Base-by-base conservation (phyloP, 2,888 invertebrate species). In the Tenthredo mesomela region DNA sequence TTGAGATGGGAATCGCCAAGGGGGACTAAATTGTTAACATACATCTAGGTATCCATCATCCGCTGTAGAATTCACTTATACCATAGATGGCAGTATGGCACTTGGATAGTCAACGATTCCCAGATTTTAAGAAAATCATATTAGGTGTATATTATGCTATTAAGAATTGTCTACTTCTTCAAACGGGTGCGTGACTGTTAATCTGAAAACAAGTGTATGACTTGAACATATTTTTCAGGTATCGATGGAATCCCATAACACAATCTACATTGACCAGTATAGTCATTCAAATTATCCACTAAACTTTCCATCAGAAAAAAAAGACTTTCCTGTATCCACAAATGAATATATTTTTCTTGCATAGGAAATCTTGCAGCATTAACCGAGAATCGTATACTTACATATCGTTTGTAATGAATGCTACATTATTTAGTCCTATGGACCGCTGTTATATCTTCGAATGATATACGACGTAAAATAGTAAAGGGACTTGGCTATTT, bases 371-470 rank as follows among this genome's bases (percentile, higher is more conserved):
- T 37, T 25, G 21, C 18, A 40, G 21, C 71, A 10, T 40, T 10
- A 12, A 21, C 37, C 18, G 15, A 4, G 65, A 25, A 25, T 25
- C 67, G 25, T 61, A 67, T 61, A 67, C 33, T 33, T n/a, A 40
- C 71, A 71, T 7, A 71, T 71, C 18, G 40, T 71, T 71, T n/a
- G 21, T 71, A 40, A 71, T 71, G n/a, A 21, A 71, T 71, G 71
- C 12, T 25, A 73, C 43, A 73, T 25, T 21, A 43, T 73, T 43
- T 15, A 12, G n/a, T 43, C 71, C 71, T 43, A n/a, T 1, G 43
- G 43, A 73, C 18, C 21, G 40, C n/a, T 21, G 2, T 43, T 37
- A 70, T 43, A 70, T 73, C 43, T 43, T 3, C 10, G 18, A 73
- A 73, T 67, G 43, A 43, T 12, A 73, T 43, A 25, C n/a, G 43